phyloP scores from a whole-genome alignment of 2,888 invertebrate genomes.

The Ischnura elegans region DNA sequence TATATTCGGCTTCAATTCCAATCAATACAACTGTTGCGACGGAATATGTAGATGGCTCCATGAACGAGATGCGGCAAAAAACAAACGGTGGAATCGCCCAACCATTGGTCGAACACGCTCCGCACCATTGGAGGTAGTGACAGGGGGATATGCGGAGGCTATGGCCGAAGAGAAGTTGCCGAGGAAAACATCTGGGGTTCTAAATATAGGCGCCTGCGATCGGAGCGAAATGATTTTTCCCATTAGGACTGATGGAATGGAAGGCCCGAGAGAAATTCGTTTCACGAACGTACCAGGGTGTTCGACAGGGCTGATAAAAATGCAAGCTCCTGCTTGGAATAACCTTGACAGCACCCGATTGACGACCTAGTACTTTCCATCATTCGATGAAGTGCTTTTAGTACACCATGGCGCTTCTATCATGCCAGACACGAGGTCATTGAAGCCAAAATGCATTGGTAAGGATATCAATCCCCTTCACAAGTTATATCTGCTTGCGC shows the following conservation, averaged over 20 bases:
- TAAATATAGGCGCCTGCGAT: slow-evolving; percentile 5
- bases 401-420: too few relatives aligned
- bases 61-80: neutral
- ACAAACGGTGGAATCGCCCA: neutral
- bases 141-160: neutral
- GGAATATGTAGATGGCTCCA: too few relatives aligned
- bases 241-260: neutral
- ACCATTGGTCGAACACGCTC: neutral
- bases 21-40: too few relatives aligned
- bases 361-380: neutral
- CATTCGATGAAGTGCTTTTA: neutral
- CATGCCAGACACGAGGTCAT: neutral
- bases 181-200: slow-evolving; percentile 3
- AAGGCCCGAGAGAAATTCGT: too few relatives aligned
- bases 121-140: neutral
- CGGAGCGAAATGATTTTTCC: slow-evolving; percentile 10
- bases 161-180: neutral
- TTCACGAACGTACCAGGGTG: neutral
- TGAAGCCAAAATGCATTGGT: neutral
- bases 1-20: too few relatives aligned
- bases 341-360: neutral
- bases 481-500: too few relatives aligned
- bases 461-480: too few relatives aligned
- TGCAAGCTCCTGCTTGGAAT: neutral
- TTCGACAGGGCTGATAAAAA: neutral